These are phyloP conservation scores for Agrotis puta DNA, from an alignment of 2,888 invertebrate genomes.

Conservation along the genomic window DNA sequence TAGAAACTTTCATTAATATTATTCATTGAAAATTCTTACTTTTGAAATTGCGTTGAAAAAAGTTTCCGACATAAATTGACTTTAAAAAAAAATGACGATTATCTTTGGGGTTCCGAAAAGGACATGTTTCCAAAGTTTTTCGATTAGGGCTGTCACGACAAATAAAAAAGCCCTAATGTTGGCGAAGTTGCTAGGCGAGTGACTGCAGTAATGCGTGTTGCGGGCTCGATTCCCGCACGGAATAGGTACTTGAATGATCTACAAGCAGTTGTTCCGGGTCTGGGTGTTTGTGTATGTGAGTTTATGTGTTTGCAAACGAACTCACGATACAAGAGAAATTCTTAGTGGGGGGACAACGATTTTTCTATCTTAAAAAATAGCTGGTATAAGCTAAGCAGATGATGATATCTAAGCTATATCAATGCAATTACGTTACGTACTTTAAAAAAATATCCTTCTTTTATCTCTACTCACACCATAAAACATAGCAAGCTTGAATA, in stretches of 20 bases:
- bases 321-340: too few relatives aligned
- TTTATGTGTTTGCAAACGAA: too few relatives aligned
- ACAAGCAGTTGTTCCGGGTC: too few relatives aligned
- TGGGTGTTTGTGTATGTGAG: too few relatives aligned
- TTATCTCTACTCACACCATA: not conserved
- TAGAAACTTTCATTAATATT: slow-evolving; percentile 48
- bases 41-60: slow-evolving; percentile 44
- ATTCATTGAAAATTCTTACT: slow-evolving; percentile 56
- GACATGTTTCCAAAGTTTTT: slow-evolving; percentile 76
- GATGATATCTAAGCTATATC: too few relatives aligned
- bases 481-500: slow-evolving; percentile 3
- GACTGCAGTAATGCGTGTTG: too few relatives aligned
- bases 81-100: slow-evolving; percentile 75
- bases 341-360: too few relatives aligned
- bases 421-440: too few relatives aligned
- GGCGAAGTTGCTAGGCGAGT: not conserved
- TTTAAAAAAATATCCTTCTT: not conserved
- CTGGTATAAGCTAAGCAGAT: too few relatives aligned
- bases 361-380: too few relatives aligned
- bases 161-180: not conserved
- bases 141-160: slow-evolving; percentile 50
- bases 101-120: slow-evolving; percentile 77
- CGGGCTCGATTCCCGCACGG: too few relatives aligned
- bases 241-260: too few relatives aligned
- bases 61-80: slow-evolving; percentile 45